phyloP scores from a whole-genome alignment of 2,888 invertebrate species.

The Watsonalla cultraria region DNA sequence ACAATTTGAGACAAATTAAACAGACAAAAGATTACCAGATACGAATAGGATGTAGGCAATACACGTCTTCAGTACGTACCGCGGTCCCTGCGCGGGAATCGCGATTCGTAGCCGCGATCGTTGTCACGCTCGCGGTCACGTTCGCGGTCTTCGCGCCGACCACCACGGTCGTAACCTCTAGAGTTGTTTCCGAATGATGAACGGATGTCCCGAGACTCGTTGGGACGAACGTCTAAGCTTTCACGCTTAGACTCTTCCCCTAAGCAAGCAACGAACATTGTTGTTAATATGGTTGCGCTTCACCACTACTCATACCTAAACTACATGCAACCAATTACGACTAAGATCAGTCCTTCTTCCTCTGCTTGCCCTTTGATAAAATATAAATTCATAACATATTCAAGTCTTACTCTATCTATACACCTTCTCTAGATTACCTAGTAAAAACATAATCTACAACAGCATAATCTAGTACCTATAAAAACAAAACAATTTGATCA shows the following conservation, averaged over 20 bases:
- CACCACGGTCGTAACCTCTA: conserved; percentile 72
- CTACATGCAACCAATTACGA: too few species aligned
- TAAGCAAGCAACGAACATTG: conserved; percentile 27
- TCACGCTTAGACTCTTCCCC: conserved; percentile 74
- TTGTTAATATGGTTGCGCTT: conserved; percentile 7
- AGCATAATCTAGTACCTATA: too few species aligned
- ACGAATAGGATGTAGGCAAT: conserved; percentile 6
- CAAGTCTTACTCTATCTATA: too few species aligned
- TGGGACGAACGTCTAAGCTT: conserved; percentile 70
- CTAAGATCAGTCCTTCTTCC: too few species aligned
- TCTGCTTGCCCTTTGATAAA: too few species aligned
- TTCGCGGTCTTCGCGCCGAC: conserved; percentile 76
- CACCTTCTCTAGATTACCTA: too few species aligned
- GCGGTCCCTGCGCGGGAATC: conserved; percentile 73
- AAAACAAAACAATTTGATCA: too few species aligned
- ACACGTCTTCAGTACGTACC: conserved; percentile 38
- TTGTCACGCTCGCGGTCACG: conserved; percentile 78
- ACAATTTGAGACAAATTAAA: neutral
- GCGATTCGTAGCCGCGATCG: conserved; percentile 79
- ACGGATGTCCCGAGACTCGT: conserved; percentile 62
- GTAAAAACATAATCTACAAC: too few species aligned
- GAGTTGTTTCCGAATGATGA: conserved; percentile 71
- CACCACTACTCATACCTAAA: neutral
- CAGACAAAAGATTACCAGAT: neutral
- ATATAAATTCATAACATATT: too few species aligned